Base-by-base conservation (phyloP, 1,140 invertebrate genomes). In the Drosophila sp. region DNA sequence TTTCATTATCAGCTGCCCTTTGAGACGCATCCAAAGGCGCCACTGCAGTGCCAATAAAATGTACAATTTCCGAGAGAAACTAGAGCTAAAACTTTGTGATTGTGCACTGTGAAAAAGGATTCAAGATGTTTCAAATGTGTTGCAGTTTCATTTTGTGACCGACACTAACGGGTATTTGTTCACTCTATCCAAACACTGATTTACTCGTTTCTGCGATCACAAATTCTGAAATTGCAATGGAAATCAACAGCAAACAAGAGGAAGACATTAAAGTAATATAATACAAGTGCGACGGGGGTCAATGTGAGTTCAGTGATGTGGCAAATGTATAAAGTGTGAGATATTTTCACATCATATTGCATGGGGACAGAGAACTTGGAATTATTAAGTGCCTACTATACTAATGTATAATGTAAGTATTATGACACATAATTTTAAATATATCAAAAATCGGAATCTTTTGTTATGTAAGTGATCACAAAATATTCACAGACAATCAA, bases 171-270 rank as follows among this genome's bases (percentile, higher is more conserved):
- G 91, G 91, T 92, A 92, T 65, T 76, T 71, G 25, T 34, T 13
- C 13, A 43, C 11, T 7, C 16, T 11, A 40, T 65, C 41, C 38
- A 16, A 51, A 34, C 48, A 58, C 74, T 64, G 63, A 21, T 70
- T 41, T 92, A 91, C 91, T 92, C 91, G 91, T 92, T 92, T 92
- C 79, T 90, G 89, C 91, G 91, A 91, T 92, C 91, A 92, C 91
- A 92, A 92, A 89, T 80, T 81, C 79, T 90, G 89, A 92, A 92
- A 92, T 89, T 90, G 90, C 77, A 87, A 80, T 77, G 45, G 78
- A 75, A 67, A 56, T 51, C 82, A 81, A 40, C 82, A 40, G 51
- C 56, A 43, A 65, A 27, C 7, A 16, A 43, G 2, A 18, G 54
- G 2, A 54, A 53, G 18, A 48, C 9, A 48, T n/a, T 14, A 25